These are phyloP conservation scores for Neolamprologus fasciatus DNA, from an alignment of 2,113 vertebrate species.

Conservation along the genomic window DNA sequence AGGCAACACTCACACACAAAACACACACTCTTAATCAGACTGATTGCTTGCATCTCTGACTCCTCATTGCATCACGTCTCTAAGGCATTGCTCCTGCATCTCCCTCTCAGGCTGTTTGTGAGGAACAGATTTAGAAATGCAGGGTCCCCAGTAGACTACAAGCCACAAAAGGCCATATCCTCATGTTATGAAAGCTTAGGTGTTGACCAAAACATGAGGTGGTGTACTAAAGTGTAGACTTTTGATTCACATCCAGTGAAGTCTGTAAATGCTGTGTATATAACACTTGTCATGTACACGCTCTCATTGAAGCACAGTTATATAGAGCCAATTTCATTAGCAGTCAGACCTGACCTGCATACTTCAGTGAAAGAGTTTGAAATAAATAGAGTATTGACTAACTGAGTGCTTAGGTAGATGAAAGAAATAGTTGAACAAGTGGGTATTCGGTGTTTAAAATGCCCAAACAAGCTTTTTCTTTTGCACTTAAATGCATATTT, in stretches of 20 bases:
- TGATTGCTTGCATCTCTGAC: slow-evolving; percentile 64
- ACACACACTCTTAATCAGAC: slow-evolving; percentile 46
- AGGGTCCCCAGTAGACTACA: background rate
- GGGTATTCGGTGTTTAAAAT: background rate
- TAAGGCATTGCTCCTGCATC: slow-evolving; percentile 51
- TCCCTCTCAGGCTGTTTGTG: background rate
- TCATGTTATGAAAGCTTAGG: background rate
- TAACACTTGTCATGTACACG: background rate
- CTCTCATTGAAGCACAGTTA: background rate
- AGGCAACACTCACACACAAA: background rate
- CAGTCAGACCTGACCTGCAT: slow-evolving; percentile 3
- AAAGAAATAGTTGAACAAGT: background rate
- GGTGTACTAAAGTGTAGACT: background rate
- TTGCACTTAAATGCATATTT: background rate
- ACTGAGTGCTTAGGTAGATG: background rate
- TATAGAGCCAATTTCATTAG: slow-evolving; percentile 3
- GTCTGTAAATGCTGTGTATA: background rate
- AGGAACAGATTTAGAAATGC: background rate
- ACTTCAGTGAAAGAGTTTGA: background rate
- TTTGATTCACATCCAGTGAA: background rate
- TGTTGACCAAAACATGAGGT: background rate
- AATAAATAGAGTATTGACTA: background rate
- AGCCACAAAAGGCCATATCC: background rate
- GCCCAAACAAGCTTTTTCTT: background rate
- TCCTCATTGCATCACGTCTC: slow-evolving; percentile 68